Base-by-base conservation (phyloP, 1,140 invertebrate species). In the Archegozetes longisetosus region DNA sequence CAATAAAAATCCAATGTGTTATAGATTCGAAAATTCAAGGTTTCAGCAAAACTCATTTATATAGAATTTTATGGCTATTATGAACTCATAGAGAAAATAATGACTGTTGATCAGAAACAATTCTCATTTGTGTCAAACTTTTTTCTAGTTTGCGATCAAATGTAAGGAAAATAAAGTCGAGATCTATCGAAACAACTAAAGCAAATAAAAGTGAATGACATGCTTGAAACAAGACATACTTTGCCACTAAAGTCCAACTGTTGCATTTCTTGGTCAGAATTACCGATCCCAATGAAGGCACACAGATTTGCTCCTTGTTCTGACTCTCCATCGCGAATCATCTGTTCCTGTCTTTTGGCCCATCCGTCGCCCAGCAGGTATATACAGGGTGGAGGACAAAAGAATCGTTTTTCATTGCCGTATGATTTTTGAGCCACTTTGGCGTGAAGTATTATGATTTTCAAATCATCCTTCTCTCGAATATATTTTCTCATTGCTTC, bases 381-480 rank as follows among this genome's bases (percentile, higher is more conserved):
- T 66, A 99, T 96, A 73, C 94, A 98, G 0, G 96, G 96, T 0
- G 96, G 96, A 0, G 96, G 96, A 70, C 95, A 98, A 75, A 99
- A 98, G 75, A 99, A 98, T 61, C 95, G 79, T 74, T 99, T 99
- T 71, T 99, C 96, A 74, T 98, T 98, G 53, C 96, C 96, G 72
- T 99, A 99, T 0, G 94, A 98, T 70, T 99, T 99, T 73, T 99
- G 96, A 20, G 96, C 95, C 27, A 82, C 79, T 79, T 98, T 98
- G 4, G 96, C 96, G 76, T 98, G 95, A 53, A 98, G 77, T 60
- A 99, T 96, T 3, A 97, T 89, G 23, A 99, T 83, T 2, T 93
- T 84, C 84, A 96, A 92, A 71, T 98, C 93, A 64, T 86, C 88
- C 65, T 89, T 79, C 66, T 96, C 90, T 27, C 88, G 80, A 55